Conservation (phyloP, 2,113 vertebrate genomes). For the Fukomys damarensis region DNA sequence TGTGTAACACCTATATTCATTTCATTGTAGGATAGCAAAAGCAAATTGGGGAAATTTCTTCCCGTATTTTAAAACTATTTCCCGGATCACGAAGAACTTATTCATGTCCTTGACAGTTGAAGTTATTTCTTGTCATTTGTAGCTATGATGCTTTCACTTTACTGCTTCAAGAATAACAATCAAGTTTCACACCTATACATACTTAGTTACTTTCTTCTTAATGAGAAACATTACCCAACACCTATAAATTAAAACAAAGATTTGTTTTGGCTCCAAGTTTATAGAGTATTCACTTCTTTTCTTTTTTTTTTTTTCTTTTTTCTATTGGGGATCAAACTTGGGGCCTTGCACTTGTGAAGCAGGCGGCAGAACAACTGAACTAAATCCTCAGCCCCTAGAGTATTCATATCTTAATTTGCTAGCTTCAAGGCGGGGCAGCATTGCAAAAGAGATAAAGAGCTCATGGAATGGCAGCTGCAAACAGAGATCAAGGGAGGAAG, state of each 20-base stretch:
- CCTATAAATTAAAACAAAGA: neutral
- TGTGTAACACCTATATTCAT: neutral
- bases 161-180: neutral
- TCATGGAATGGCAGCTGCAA: neutral
- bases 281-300: neutral
- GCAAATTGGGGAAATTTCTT: neutral
- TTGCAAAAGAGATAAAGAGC: neutral
- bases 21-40: neutral
- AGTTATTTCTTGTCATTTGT: neutral
- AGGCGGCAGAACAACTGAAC: too few species aligned
- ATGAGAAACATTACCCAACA: neutral
- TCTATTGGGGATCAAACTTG: too few species aligned
- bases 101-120: neutral
- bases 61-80: conserved; percentile 13
- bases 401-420: neutral
- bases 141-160: neutral
- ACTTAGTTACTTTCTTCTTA: neutral
- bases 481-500: neutral
- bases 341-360: too few species aligned
- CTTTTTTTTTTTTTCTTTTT: too few species aligned
- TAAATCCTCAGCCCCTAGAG: too few species aligned
- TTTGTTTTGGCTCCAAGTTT: neutral
- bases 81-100: neutral
- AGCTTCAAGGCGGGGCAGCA: neutral
- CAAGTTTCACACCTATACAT: neutral